phyloP scores from a whole-genome alignment of 2,888 invertebrate species.

The Tenthredo scrophulariae region DNA sequence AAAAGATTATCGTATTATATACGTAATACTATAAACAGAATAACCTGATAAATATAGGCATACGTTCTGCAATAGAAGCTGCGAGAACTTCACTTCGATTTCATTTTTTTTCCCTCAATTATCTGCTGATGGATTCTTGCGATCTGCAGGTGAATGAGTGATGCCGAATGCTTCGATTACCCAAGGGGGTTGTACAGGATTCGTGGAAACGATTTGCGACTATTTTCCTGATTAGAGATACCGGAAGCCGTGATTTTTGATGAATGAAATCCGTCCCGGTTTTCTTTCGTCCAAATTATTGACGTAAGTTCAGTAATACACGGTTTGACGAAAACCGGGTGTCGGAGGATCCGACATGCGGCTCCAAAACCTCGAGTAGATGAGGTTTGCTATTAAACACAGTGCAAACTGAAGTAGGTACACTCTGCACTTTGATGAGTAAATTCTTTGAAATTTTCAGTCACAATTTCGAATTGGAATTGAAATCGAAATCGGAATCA shows the following conservation, averaged over 20 bases:
- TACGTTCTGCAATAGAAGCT: neutral
- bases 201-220: neutral
- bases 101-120: neutral
- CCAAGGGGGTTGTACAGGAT: neutral
- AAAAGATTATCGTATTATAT: neutral
- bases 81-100: neutral
- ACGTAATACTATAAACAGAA: neutral
- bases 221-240: neutral
- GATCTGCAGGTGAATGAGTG: neutral
- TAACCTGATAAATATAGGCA: no score
- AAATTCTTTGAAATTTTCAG: slow-evolving; percentile 22
- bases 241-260: neutral
- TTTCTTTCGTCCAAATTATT: neutral
- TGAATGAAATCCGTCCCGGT: neutral
- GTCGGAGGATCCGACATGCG: neutral
- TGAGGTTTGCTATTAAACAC: slow-evolving; percentile 5
- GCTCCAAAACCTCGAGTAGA: neutral
- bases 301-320: neutral
- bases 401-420: neutral
- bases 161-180: neutral
- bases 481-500: neutral
- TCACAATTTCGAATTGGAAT: neutral
- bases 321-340: neutral
- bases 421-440: slow-evolving; percentile 8
- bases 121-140: neutral